Evolutionary conservation across 2,113 vertebrate species (phyloP).

Genomic region (Salvelinus namaycush): DNA sequence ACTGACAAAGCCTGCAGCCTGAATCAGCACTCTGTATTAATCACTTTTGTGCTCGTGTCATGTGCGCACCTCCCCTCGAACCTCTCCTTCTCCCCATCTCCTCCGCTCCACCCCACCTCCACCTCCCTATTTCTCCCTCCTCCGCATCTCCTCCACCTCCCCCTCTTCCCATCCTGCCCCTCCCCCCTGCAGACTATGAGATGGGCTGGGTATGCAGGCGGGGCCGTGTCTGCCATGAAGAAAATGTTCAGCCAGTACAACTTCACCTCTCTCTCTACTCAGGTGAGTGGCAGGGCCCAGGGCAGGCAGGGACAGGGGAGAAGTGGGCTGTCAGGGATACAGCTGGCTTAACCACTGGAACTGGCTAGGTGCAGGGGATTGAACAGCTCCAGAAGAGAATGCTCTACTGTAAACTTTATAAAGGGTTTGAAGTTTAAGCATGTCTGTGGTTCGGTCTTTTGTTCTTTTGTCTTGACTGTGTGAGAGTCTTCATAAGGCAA

Average conservation of each 20-base stretch:
- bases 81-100: neutral
- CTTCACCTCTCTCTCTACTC: conserved; percentile 73
- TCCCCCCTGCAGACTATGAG: conserved; percentile 68
- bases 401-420: conserved; percentile 8
- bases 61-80: conserved; percentile 7
- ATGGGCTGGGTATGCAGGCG: conserved; percentile 74
- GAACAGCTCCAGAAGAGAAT: conserved; percentile 2
- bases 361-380: conserved; percentile 3
- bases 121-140: conserved; percentile 37
- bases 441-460: conserved; percentile 12
- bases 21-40: conserved; percentile 71
- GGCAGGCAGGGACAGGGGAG: conserved; percentile 17
- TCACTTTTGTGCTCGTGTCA: conserved; percentile 39
- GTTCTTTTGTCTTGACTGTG: conserved; percentile 1
- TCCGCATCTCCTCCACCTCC: conserved; percentile 3
- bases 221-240: conserved; percentile 78
- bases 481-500: conserved; percentile 12
- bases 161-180: neutral
- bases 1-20: conserved; percentile 53
- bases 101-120: too few species aligned
- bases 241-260: conserved; percentile 78
- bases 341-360: conserved; percentile 35
- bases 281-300: conserved; percentile 68
- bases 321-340: conserved; percentile 13
- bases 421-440: neutral